Evolutionary conservation across 2,113 vertebrate species (phyloP).

Genomic region (Pterocles orientalis): DNA sequence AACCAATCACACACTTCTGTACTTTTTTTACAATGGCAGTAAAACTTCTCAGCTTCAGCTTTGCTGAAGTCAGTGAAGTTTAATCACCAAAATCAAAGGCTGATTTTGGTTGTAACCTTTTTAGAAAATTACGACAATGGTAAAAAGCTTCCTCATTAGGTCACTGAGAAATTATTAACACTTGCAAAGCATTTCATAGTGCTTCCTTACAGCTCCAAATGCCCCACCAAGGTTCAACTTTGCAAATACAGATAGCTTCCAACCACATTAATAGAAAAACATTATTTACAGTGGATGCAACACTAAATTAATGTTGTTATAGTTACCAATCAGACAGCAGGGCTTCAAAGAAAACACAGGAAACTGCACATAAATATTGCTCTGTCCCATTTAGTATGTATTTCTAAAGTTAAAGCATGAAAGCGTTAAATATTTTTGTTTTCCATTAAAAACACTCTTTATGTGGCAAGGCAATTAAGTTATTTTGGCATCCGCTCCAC

Average conservation of each 20-base stretch:
- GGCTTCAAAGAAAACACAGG: not conserved
- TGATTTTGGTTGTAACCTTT: not conserved
- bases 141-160: not conserved
- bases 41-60: not conserved
- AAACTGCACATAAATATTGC: slow-evolving; percentile 14
- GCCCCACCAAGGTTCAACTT: not conserved
- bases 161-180: not conserved
- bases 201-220: not conserved
- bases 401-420: not conserved
- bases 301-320: not conserved
- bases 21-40: not conserved
- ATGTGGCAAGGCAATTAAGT: slow-evolving; percentile 50
- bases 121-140: not conserved
- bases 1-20: not conserved
- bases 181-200: not conserved
- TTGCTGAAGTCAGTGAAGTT: not conserved
- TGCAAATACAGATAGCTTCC: not conserved
- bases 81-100: not conserved
- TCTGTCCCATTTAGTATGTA: not conserved
- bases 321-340: not conserved
- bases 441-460: slow-evolving; percentile 9
- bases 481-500: slow-evolving; percentile 30
- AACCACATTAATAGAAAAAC: not conserved
- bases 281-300: not conserved
- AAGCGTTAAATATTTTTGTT: slow-evolving; percentile 48